These are phyloP conservation scores for Caenorhabditis wallacei DNA, from an alignment of 2,888 invertebrate species.

Conservation along the genomic window DNA sequence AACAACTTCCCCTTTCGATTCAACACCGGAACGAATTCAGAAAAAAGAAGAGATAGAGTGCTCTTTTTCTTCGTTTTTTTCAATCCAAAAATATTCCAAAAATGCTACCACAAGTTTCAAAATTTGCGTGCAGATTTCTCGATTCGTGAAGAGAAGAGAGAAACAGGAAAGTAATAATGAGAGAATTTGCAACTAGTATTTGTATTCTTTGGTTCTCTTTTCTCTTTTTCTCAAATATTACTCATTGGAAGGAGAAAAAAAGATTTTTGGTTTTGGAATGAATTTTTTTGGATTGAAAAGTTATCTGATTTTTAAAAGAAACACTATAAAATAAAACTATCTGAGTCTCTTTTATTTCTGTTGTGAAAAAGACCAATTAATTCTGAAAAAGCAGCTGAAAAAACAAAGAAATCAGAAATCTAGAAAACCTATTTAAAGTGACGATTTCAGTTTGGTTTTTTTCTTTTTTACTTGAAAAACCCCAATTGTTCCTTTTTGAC, in stretches of 20 bases:
- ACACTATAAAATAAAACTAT: no score
- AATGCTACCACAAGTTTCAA: constrained; percentile 36
- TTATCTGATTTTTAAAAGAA: background rate
- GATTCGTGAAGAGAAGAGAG: background rate
- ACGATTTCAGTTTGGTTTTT: no score
- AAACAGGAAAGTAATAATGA: constrained; percentile 50
- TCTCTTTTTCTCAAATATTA: constrained; percentile 15
- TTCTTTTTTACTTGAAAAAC: no score
- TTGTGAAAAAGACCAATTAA: no score
- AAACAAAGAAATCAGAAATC: no score
- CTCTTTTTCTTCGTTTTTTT: background rate
- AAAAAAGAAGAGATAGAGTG: background rate
- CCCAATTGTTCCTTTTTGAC: no score
- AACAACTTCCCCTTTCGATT: constrained; percentile 5
- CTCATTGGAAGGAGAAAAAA: background rate
- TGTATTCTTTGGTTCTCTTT: constrained; percentile 19
- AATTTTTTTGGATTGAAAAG: background rate
- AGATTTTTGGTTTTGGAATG: constrained; percentile 12
- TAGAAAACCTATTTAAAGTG: no score
- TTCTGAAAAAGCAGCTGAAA: no score
- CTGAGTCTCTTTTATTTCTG: no score
- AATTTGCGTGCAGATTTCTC: constrained; percentile 49
- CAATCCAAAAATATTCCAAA: background rate
- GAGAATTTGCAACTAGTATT: constrained; percentile 7
- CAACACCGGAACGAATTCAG: constrained; percentile 26